phyloP scores from a whole-genome alignment of 2,113 vertebrate species.

The Isurus oxyrinchus region DNA sequence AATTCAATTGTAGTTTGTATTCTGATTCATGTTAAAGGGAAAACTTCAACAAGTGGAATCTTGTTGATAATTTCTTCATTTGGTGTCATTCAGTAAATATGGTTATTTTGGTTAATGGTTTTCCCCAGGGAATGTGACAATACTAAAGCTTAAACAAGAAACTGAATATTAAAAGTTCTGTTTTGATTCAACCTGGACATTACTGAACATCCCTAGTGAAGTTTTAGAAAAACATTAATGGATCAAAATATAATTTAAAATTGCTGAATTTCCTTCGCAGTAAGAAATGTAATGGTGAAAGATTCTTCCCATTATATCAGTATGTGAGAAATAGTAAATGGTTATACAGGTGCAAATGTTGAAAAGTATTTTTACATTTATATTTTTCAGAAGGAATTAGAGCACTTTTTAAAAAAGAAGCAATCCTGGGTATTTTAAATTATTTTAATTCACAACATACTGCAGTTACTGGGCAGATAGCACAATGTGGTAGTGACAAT shows the following conservation, averaged over 20 bases:
- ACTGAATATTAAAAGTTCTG: not conserved
- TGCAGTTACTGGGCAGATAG: not conserved
- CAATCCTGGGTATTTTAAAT: not conserved
- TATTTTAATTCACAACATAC: not conserved
- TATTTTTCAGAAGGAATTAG: not conserved
- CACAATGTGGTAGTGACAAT: not conserved
- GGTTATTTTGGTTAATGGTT: not conserved
- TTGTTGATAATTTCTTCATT: not conserved
- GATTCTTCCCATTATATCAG: not conserved
- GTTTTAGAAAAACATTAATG: not conserved
- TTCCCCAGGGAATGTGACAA: not conserved
- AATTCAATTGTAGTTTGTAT: not conserved
- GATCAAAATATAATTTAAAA: constrained; percentile 1
- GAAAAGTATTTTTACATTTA: not conserved
- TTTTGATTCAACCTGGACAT: not conserved
- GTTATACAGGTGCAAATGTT: not conserved
- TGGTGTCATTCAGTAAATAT: not conserved
- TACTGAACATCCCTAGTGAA: not conserved
- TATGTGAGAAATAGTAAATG: not conserved
- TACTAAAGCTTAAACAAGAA: not conserved
- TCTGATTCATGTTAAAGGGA: not conserved
- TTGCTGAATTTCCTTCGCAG: not conserved
- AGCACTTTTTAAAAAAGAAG: not conserved
- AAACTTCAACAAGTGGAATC: not conserved
- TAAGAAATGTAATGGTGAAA: not conserved